Conservation (phyloP, 2,113 vertebrate genomes). For the human region GRCh38 chr6:44725001-44725500, state of each 20-base stretch:
- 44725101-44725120: not conserved
- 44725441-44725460: not conserved
- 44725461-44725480: not conserved
- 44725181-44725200: not conserved
- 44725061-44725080: not conserved
- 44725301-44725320: no score
- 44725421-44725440: not conserved
- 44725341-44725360: not conserved
- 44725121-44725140: not conserved
- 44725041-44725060: not conserved
- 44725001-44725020: accelerated
- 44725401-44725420: not conserved
- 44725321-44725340: not conserved
- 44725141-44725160: not conserved
- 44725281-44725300: not conserved
- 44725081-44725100: not conserved
- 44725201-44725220: not conserved
- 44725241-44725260: not conserved
- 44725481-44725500: not conserved
- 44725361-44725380: not conserved
- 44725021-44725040: not conserved
- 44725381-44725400: not conserved
- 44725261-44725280: not conserved
- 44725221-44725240: not conserved
- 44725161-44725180: accelerated